Base-by-base conservation (phyloP, 2,888 invertebrate genomes). In the Morpho deidamia region DNA sequence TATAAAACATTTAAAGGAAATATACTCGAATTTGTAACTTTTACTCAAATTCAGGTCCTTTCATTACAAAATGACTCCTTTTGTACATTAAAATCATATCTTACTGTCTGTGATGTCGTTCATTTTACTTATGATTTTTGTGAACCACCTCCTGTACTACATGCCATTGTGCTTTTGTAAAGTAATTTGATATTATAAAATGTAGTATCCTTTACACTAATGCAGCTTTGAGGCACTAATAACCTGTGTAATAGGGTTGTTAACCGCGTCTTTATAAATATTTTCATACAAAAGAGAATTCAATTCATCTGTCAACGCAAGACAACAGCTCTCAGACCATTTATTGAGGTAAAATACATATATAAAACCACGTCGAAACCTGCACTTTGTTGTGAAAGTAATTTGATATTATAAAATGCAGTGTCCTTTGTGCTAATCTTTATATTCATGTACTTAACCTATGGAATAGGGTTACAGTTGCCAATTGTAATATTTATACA, bases 131-230 rank as follows among this genome's bases (percentile, higher is more conserved):
- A 14, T n/a, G 49, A 14, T 41, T 49, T 23, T 49, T 38, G 39
- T 43, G 44, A 8, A 44, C 44, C 42, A 14, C 49, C 60, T 52
- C 59, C 14, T 46, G 37, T 44, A 51, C 55, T 58, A 59, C 44
- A 50, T 42, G 40, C 35, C 48, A 38, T 41, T 56, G 56, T 45
- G 49, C 56, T 45, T 51, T 55, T 55, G 64, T 55, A 72, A 74
- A 66, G 62, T 69, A 72, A 81, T 76, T 78, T 70, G 64, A 71
- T 69, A 68, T 65, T 64, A 53, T 67, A 68, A 68, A 61, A 61
- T 56, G 56, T 55, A 62, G 56, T 61, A 67, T 65, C 65, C 64
- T 68, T 64, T 62, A 57, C 48, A 34, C 57, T 58, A 58, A 58
- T 57, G 57, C 54, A 47, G 45, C 55, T 54, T 57, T 48, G 57